phyloP scores from a whole-genome alignment of 2,888 invertebrate genomes.

The Crossocerus cetratus region DNA sequence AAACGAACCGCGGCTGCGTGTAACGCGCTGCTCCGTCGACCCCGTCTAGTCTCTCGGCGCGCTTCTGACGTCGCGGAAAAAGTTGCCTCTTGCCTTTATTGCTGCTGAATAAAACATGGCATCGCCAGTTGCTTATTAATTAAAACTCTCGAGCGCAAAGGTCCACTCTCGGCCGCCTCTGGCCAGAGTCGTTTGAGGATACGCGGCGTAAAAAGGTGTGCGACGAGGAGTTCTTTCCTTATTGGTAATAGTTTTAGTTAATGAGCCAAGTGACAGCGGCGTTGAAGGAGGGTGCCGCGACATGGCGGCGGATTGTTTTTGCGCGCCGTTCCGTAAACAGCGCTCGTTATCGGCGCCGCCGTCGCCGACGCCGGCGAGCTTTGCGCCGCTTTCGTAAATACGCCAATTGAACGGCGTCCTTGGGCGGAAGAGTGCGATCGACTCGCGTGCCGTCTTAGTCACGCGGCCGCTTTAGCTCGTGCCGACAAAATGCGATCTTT shows the following conservation, averaged over 20 bases:
- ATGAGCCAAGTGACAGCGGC: no score
- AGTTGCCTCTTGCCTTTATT: not conserved
- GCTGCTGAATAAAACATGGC: not conserved
- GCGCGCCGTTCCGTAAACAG: no score
- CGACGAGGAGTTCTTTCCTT: no score
- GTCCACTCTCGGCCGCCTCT: not conserved
- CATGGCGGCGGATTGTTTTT: no score
- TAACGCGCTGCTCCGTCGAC: no score
- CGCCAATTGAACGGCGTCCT: slow-evolving; percentile 31
- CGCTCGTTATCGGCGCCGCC: not conserved
- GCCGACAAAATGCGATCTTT: slow-evolving; percentile 34
- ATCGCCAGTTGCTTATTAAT: not conserved
- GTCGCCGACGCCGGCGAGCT: no score
- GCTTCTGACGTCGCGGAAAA: not conserved
- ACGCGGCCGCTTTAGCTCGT: slow-evolving; percentile 21
- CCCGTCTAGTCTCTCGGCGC: not conserved
- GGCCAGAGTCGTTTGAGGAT: not conserved
- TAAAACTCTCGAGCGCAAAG: not conserved
- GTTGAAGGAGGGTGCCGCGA: no score
- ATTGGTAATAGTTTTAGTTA: no score
- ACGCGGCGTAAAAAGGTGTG: no score
- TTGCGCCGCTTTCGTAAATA: slow-evolving; percentile 7
- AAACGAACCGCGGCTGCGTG: not conserved
- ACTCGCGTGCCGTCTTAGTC: slow-evolving; percentile 14
- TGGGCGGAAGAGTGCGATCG: slow-evolving; percentile 27